Evolutionary conservation across 2,113 vertebrate genomes (phyloP).

Genomic region (Xenopus borealis): DNA sequence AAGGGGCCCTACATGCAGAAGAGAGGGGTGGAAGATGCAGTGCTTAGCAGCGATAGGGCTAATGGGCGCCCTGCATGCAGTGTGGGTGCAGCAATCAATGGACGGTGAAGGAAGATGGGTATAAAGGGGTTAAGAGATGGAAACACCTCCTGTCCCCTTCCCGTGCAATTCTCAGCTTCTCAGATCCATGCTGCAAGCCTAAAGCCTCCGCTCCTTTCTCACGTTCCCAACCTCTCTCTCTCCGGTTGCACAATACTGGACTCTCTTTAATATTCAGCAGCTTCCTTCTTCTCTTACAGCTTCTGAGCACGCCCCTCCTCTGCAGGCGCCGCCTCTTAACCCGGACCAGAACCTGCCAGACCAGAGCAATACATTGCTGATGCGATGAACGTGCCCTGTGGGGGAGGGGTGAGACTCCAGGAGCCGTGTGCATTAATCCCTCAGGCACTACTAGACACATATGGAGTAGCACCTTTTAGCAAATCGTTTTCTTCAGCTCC

Average conservation of each 20-base stretch:
- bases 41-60: constrained; percentile 10
- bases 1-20: constrained; percentile 28
- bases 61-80: not conserved
- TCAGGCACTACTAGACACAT: not conserved
- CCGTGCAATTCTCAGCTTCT: not conserved
- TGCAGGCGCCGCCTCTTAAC: not conserved
- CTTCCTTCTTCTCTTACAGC: constrained; percentile 11
- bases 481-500: no score
- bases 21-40: not conserved
- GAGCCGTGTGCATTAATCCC: constrained; percentile 1
- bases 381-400: not conserved
- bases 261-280: constrained; percentile 37
- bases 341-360: not conserved
- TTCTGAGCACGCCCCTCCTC: constrained; percentile 15
- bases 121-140: constrained; percentile 5
- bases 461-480: no score
- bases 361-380: not conserved
- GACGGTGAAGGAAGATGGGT: no score
- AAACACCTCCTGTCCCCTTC: not conserved
- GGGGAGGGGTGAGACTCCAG: constrained; percentile 19
- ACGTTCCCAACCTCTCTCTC: constrained; percentile 2
- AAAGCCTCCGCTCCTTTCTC: constrained; percentile 3
- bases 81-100: no score
- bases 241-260: constrained; percentile 35
- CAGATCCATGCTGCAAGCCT: constrained; percentile 1